Conservation (phyloP, 2,113 vertebrate genomes). For the Rhombomys opimus region DNA sequence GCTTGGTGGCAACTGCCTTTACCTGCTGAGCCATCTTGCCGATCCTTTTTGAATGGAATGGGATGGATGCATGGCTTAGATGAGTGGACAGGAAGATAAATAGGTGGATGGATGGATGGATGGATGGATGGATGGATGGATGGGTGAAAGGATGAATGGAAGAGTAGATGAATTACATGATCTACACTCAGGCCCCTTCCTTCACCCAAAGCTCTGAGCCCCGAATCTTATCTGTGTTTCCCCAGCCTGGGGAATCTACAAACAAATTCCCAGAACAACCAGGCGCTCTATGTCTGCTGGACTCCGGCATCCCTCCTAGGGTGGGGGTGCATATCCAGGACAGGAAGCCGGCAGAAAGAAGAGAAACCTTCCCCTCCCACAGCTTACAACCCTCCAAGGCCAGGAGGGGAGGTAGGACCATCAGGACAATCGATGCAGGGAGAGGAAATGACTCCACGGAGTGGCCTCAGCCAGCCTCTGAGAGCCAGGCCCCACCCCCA, state of each 20-base stretch:
- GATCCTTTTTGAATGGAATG: background rate
- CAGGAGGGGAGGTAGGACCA: background rate
- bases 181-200: background rate
- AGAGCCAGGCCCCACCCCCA: background rate
- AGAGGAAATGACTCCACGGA: conserved; percentile 51
- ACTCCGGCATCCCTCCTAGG: background rate
- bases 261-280: background rate
- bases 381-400: background rate
- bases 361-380: background rate
- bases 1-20: background rate
- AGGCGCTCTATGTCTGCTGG: background rate
- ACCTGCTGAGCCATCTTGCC: background rate
- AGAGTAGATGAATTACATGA: background rate
- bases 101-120: background rate
- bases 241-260: background rate
- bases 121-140: background rate
- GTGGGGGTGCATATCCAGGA: background rate
- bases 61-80: background rate
- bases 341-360: conserved; percentile 16
- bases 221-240: background rate
- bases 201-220: background rate
- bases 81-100: background rate
- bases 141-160: background rate
- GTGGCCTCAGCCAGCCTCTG: background rate
- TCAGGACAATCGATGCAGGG: background rate